A percentile compares a stretch with the other conserved stretches of the same genome.
Conservation (phyloP, 2,888 invertebrate species). For the Campopleginae sp. region DNA sequence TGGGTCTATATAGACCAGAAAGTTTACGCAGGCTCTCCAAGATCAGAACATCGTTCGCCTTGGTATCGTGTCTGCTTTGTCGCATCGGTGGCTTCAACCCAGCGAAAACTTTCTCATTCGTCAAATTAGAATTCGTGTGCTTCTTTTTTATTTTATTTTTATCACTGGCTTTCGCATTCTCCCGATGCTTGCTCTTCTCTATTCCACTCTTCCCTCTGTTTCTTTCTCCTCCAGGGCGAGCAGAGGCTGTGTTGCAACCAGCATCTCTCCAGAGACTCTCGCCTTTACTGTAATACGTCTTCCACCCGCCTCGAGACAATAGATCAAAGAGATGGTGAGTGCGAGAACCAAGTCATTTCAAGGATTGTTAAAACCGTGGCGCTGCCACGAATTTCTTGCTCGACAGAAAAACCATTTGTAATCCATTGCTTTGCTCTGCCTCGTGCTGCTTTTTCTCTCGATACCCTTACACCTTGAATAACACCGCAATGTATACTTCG, state of each 20-base stretch:
- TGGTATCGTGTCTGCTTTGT: slow-evolving; percentile 61
- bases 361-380: slow-evolving; percentile 59
- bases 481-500: slow-evolving; percentile 1
- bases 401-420: slow-evolving; percentile 63
- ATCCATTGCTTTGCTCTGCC: slow-evolving; percentile 30
- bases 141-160: slow-evolving; percentile 65
- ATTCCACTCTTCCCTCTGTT: slow-evolving; percentile 59
- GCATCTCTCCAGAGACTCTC: slow-evolving; percentile 66
- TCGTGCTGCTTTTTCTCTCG: slow-evolving; percentile 21
- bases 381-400: slow-evolving; percentile 5
- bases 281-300: slow-evolving; percentile 59
- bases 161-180: slow-evolving; percentile 62
- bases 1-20: slow-evolving; percentile 1
- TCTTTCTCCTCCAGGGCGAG: slow-evolving; percentile 14
- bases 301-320: slow-evolving; percentile 76
- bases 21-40: slow-evolving; percentile 30
- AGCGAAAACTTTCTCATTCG: slow-evolving; percentile 80
- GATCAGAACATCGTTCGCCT: slow-evolving; percentile 45
- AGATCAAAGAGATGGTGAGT: slow-evolving; percentile 76
- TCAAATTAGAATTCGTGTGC: slow-evolving; percentile 80
- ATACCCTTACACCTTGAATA: slow-evolving; percentile 9
- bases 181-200: slow-evolving; percentile 68
- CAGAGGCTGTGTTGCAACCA: slow-evolving; percentile 45
- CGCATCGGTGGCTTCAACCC: slow-evolving; percentile 51
- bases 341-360: slow-evolving; percentile 60